Evolutionary conservation across 2,888 invertebrate species (phyloP).

Genomic region (Strigamia crassipes): DNA sequence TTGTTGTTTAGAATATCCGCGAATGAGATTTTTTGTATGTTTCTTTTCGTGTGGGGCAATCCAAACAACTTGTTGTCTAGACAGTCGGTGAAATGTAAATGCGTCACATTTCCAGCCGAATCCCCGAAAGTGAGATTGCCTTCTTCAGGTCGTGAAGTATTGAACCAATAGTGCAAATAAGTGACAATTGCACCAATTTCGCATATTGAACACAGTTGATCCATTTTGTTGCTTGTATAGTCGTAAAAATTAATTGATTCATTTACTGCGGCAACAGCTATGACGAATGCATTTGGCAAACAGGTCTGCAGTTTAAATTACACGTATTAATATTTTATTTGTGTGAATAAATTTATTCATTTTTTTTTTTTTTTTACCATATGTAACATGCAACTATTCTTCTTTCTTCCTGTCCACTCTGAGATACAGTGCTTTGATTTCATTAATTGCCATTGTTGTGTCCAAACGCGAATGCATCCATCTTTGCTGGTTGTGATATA

Average conservation of each 20-base stretch:
- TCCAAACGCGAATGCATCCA: slow-evolving; percentile 13
- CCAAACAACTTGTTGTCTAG: slow-evolving; percentile 5
- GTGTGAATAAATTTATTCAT: background rate
- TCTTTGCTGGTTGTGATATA: slow-evolving; percentile 21
- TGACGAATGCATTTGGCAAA: slow-evolving; percentile 10
- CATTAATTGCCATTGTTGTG: background rate
- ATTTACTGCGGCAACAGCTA: background rate
- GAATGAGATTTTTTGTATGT: background rate
- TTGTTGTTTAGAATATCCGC: background rate
- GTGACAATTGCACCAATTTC: slow-evolving; percentile 1
- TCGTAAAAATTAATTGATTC: slow-evolving; percentile 15
- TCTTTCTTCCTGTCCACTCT: background rate
- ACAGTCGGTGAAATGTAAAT: background rate
- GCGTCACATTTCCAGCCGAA: background rate
- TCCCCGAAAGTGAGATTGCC: background rate
- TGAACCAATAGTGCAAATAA: slow-evolving; percentile 22
- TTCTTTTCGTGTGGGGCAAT: background rate
- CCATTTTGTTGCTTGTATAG: slow-evolving; percentile 5
- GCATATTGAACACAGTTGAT: background rate
- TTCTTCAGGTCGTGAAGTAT: background rate
- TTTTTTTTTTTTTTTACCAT: background rate
- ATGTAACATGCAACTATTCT: background rate
- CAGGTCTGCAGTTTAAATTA: background rate
- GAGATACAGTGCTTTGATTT: background rate
- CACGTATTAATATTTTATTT: background rate